phyloP scores from a whole-genome alignment of 2,797 vertebrate species.

The Enoplosus armatus region DNA sequence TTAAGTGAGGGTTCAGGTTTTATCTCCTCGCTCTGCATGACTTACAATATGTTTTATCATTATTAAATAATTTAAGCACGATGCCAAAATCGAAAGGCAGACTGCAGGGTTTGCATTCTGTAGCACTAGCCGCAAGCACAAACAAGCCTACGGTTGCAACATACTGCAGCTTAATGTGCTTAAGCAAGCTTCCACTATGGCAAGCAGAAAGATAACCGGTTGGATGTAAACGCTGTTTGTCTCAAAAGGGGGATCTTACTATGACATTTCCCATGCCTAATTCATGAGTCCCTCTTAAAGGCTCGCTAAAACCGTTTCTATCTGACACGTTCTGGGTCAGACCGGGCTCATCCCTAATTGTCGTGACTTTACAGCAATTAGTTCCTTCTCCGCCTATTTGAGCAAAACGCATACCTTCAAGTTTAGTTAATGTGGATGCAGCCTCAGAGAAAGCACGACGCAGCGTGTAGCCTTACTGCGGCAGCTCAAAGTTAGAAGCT shows the following conservation, averaged over 20 bases:
- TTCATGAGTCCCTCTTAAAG: slow-evolving; percentile 20
- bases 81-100: slow-evolving; percentile 47
- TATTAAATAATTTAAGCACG: slow-evolving; percentile 55
- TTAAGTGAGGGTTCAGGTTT: slow-evolving; percentile 17
- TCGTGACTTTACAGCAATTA: slow-evolving; percentile 61
- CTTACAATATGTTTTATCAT: slow-evolving; percentile 41
- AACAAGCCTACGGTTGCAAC: slow-evolving; percentile 75
- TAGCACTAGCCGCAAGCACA: slow-evolving; percentile 62
- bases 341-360: slow-evolving; percentile 43
- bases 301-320: slow-evolving; percentile 12
- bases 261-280: slow-evolving; percentile 16
- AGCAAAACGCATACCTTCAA: slow-evolving; percentile 47
- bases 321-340: slow-evolving; percentile 41
- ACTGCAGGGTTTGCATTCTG: slow-evolving; percentile 62
- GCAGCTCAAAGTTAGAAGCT: slow-evolving; percentile 36
- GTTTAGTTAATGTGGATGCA: slow-evolving; percentile 47
- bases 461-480: slow-evolving; percentile 18
- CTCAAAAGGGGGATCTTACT: slow-evolving; percentile 26
- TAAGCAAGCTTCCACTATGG: slow-evolving; percentile 41
- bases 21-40: slow-evolving; percentile 8
- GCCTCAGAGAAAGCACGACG: slow-evolving; percentile 27
- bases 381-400: slow-evolving; percentile 51
- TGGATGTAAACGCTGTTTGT: slow-evolving; percentile 27
- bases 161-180: slow-evolving; percentile 52
- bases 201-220: slow-evolving; percentile 40